Evolutionary conservation across 2,113 vertebrate genomes (phyloP), one percentile per base, ranked within the genome.

Genomic region (Mohoua ochrocephala): DNA sequence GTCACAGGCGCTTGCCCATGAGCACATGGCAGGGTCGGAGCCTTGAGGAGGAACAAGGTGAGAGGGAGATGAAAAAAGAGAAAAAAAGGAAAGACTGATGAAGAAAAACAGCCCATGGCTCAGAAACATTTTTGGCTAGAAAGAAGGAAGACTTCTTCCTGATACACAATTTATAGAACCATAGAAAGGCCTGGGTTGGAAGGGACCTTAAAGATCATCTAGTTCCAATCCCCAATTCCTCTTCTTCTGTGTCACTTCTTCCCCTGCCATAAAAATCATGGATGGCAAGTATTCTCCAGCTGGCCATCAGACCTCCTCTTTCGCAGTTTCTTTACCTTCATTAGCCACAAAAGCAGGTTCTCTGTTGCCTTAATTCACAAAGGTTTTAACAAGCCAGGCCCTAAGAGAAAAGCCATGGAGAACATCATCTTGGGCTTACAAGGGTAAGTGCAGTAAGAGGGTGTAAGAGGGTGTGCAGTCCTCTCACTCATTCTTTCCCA

Each of bases 31-130:
- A 63, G 13, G 7, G 15, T 15, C 61, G 54, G 42, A 75, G 71
- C 8, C 23, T 37, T 5, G 15, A 27, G 75, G 35, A 50, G 21
- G 21, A 15, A 15, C 4, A 3, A 6, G 5, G 4, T 3, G 4
- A 7, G 7, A 4, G 13, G 12, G 15, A 18, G 5, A 33, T 5
- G 7, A 5, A 23, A 15, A 42, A 17, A 17, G 27, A 15, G 13
- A 3, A 11, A 1, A 12, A 53, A 28, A 21, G 2, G 26, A 27
- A 7, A 74, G 11, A 71, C 6, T 45, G 13, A 42, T 2, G 2
- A 80, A 59, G 19, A 5, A 37, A 37, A 56, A 41, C 18, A 68
- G 23, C 2, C 5, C 8, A 30, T 24, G 33, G n/a, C 84, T 6
- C 11, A 84, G 27, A 60, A 87, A 42, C 7, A 44, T 35, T 74